Percentiles rank a stretch among this genome's conserved stretches.
Conservation (phyloP, 2,113 vertebrate species). For the Eleginops maclovinus region DNA sequence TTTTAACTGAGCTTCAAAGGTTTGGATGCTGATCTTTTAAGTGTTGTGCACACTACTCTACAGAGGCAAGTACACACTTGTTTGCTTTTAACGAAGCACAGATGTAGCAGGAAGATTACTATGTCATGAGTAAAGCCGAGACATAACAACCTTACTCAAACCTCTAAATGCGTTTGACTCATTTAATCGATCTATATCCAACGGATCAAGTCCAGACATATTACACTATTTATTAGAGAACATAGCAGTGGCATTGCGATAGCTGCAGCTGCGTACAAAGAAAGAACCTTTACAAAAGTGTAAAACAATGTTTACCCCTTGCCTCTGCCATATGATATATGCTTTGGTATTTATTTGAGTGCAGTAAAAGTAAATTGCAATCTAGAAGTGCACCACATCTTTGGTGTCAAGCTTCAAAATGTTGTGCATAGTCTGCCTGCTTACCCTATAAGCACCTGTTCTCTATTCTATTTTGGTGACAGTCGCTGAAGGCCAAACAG, state of each 20-base stretch:
- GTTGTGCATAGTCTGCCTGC: constrained; percentile 29
- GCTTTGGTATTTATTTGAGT: neutral
- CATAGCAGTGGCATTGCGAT: neutral
- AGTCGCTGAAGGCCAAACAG: constrained; percentile 10
- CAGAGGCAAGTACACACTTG: constrained; percentile 50
- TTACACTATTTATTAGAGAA: constrained; percentile 7
- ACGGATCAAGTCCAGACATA: constrained; percentile 13
- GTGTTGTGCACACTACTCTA: constrained; percentile 29
- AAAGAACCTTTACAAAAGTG: neutral
- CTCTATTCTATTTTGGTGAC: constrained; percentile 31
- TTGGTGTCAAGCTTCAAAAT: constrained; percentile 17
- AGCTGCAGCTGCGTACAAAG: neutral
- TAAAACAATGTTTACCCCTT: neutral
- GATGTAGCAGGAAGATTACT: constrained; percentile 47
- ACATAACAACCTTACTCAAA: constrained; percentile 54
- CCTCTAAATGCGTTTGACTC: constrained; percentile 49
- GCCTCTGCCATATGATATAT: neutral
- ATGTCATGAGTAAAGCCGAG: constrained; percentile 40
- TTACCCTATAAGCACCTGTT: constrained; percentile 16
- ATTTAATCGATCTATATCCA: neutral
- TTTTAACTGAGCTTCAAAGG: constrained; percentile 12
- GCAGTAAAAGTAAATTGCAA: neutral
- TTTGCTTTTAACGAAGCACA: constrained; percentile 65
- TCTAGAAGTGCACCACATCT: neutral
- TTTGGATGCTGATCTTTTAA: constrained; percentile 21